phyloP scores from a whole-genome alignment of 2,797 vertebrate species.

The Varecia variegata region DNA sequence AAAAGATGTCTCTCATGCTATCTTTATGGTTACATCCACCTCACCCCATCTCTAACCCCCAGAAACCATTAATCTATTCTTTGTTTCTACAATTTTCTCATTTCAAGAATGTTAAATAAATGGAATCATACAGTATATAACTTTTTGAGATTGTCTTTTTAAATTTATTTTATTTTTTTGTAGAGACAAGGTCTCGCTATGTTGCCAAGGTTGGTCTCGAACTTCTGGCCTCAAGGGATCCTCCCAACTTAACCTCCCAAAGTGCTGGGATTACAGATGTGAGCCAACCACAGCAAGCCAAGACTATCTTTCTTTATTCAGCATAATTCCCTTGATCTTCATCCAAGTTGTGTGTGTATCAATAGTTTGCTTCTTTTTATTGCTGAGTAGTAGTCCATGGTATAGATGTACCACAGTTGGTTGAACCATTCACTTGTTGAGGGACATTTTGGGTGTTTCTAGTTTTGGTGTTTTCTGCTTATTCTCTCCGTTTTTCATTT shows the following conservation, averaged over 20 bases:
- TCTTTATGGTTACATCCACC: background rate
- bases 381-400: background rate
- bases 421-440: background rate
- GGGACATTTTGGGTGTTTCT: background rate
- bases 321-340: background rate
- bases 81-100: background rate
- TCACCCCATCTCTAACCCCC: background rate
- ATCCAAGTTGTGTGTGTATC: background rate
- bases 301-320: background rate
- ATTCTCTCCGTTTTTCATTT: background rate
- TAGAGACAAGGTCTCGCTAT: background rate
- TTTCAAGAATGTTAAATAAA: conserved; percentile 25
- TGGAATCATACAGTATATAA: background rate
- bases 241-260: background rate
- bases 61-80: background rate
- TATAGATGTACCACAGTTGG: background rate
- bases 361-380: background rate
- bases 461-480: background rate
- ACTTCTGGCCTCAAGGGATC: background rate
- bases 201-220: background rate
- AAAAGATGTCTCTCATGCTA: background rate
- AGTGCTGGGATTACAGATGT: background rate
- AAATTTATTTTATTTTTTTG: background rate
- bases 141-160: background rate
- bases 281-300: background rate